phyloP scores from a whole-genome alignment of 2,113 vertebrate species.

The Elephas maximus region DNA sequence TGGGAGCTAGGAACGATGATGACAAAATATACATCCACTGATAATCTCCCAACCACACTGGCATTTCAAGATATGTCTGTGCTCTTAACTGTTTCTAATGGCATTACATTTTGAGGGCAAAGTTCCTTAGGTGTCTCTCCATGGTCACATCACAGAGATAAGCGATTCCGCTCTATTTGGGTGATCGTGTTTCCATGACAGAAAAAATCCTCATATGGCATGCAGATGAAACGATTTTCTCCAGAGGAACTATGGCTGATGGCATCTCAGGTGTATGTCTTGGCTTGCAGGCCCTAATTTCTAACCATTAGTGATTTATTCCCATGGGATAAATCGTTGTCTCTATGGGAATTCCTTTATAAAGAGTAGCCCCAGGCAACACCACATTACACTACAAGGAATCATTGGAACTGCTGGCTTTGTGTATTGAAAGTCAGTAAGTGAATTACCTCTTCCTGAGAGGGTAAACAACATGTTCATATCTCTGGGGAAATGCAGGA shows the following conservation, averaged over 20 bases:
- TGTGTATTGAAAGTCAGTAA: background rate
- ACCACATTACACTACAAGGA: background rate
- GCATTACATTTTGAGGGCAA: background rate
- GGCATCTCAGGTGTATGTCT: background rate
- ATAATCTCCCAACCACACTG: constrained; percentile 28
- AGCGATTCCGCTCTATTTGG: background rate
- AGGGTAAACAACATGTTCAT: background rate
- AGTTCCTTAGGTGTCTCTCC: background rate
- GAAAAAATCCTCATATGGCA: background rate
- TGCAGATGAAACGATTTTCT: background rate
- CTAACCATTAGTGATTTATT: constrained; percentile 20
- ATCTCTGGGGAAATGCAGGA: background rate
- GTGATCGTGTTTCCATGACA: background rate
- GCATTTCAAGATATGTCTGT: constrained; percentile 49
- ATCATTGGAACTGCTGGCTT: background rate
- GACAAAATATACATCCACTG: background rate
- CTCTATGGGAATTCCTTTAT: background rate
- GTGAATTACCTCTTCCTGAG: background rate
- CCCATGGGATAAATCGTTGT: background rate
- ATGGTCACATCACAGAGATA: constrained; percentile 12
- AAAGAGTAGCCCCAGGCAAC: background rate
- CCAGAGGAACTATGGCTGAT: background rate
- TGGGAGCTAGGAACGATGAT: background rate
- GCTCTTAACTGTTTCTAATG: constrained; percentile 48
- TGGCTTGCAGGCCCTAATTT: constrained; percentile 1